These are phyloP conservation scores for Cyprinodon variegatus DNA, from an alignment of 2,113 vertebrate species.

Conservation along the genomic window DNA sequence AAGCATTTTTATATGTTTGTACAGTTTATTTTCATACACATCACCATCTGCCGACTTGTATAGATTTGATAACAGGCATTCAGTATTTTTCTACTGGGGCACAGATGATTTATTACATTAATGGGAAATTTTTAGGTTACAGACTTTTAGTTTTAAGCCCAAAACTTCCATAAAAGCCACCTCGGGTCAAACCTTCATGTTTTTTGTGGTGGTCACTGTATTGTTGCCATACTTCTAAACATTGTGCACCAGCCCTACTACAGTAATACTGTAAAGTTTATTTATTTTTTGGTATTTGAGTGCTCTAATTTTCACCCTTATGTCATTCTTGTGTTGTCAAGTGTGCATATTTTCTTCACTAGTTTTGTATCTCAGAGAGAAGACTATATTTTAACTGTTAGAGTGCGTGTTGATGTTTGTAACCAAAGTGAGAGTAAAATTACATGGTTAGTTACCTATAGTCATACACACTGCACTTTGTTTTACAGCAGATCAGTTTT, in stretches of 20 bases:
- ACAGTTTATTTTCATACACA: conserved; percentile 63
- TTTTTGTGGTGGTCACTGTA: conserved; percentile 65
- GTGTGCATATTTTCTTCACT: conserved; percentile 70
- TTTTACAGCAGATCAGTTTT: conserved; percentile 52
- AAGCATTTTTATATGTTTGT: conserved; percentile 63
- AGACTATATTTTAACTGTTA: conserved; percentile 76
- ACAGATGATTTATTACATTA: conserved; percentile 36
- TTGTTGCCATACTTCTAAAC: conserved; percentile 46
- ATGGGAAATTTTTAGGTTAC: conserved; percentile 39
- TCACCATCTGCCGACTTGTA: conserved; percentile 59
- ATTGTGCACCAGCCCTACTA: conserved; percentile 28
- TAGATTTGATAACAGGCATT: conserved; percentile 48
- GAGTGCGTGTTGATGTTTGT: conserved; percentile 71
- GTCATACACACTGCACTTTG: conserved; percentile 78
- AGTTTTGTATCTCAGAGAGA: conserved; percentile 79
- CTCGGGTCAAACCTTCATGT: conserved; percentile 56
- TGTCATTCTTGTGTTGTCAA: conserved; percentile 43
- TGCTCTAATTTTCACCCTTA: conserved; percentile 13
- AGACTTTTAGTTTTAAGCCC: conserved; percentile 36
- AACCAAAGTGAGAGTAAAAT: conserved; percentile 75
- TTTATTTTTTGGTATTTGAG: conserved; percentile 29
- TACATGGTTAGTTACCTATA: conserved; percentile 61
- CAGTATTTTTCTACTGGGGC: conserved; percentile 32
- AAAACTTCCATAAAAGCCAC: conserved; percentile 37
- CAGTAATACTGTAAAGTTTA: conserved; percentile 30